Conservation (phyloP, 2,797 vertebrate species). For the Pyrrhura leucotis region DNA sequence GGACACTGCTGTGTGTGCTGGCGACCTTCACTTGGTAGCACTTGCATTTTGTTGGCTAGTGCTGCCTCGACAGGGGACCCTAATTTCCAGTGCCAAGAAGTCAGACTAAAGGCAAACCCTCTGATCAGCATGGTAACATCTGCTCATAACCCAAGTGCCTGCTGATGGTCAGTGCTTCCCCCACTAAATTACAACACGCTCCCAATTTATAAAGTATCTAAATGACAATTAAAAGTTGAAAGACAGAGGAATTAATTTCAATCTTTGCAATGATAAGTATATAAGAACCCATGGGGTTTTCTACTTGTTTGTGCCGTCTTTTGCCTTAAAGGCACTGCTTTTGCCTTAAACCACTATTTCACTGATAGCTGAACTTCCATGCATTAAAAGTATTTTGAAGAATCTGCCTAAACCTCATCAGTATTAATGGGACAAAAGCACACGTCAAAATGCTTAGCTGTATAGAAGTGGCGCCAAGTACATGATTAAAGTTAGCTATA, state of each 20-base stretch:
- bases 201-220: neutral
- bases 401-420: neutral
- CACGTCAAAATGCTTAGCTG: neutral
- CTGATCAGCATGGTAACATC: neutral
- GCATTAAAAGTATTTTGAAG: neutral
- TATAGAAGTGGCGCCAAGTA: neutral
- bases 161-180: slow-evolving; percentile 40
- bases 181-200: neutral
- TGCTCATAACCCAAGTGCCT: neutral
- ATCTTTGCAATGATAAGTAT: rapidly evolving
- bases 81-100: neutral
- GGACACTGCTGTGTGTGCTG: neutral
- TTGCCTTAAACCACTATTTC: neutral
- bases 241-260: neutral
- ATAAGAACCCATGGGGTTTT: neutral
- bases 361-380: neutral
- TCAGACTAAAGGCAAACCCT: neutral
- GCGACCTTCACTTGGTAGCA: neutral
- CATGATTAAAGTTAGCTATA: neutral
- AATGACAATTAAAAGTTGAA: neutral
- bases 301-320: neutral
- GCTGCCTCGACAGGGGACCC: neutral
- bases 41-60: neutral
- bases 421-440: neutral
- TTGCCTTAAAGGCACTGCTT: neutral